These are phyloP conservation scores for Limenitis camilla DNA, from an alignment of 2,888 invertebrate species.

Conservation along the genomic window DNA sequence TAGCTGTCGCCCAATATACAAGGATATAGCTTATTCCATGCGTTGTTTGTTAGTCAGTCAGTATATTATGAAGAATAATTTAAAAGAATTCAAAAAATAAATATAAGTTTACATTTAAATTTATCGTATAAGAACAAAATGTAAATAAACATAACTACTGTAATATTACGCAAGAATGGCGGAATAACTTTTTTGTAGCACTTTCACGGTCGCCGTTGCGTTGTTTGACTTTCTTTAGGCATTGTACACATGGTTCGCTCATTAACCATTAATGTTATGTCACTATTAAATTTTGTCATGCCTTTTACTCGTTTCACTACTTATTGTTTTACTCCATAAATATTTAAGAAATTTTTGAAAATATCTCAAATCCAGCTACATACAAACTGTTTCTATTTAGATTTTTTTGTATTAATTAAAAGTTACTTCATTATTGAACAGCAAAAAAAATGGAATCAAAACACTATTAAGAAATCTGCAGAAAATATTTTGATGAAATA, in stretches of 20 bases:
- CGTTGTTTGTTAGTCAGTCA: too few species aligned
- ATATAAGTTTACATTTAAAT: too few species aligned
- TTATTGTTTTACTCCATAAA: not conserved
- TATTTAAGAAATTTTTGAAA: not conserved
- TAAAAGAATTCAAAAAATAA: too few species aligned
- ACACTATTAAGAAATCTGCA: too few species aligned
- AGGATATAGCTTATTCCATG: too few species aligned
- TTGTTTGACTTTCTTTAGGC: slow-evolving; percentile 54
- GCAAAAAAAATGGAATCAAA: not conserved
- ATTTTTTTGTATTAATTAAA: too few species aligned
- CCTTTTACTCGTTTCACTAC: slow-evolving; percentile 2
- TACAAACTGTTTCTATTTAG: too few species aligned
- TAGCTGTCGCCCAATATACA: too few species aligned
- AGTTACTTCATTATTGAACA: not conserved
- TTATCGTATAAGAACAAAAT: too few species aligned
- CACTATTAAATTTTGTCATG: slow-evolving; percentile 16
- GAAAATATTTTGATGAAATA: too few species aligned
- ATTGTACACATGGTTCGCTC: slow-evolving; percentile 26
- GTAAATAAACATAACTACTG: not conserved
- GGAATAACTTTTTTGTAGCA: slow-evolving; percentile 49
- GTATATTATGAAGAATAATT: too few species aligned
- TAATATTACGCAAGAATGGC: slow-evolving; percentile 29
- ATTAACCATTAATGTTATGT: slow-evolving; percentile 13
- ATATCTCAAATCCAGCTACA: too few species aligned
- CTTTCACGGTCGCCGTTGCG: slow-evolving; percentile 61